phyloP scores from a whole-genome alignment of 2,888 invertebrate species.

The Sarcophaga rosellei region DNA sequence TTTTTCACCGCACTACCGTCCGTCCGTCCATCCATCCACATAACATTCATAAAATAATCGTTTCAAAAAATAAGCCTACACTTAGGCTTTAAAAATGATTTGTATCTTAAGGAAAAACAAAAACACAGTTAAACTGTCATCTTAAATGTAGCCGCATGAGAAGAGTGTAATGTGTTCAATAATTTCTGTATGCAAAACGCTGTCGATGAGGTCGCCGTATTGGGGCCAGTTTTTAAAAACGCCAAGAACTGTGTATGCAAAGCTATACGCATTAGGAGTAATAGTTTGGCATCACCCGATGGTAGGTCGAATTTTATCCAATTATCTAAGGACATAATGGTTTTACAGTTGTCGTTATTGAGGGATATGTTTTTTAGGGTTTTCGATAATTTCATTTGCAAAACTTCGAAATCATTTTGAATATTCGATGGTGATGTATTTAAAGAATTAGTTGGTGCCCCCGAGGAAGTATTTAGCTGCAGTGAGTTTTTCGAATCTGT shows the following conservation, averaged over 20 bases:
- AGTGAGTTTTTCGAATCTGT: constrained; percentile 45
- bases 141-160: constrained; percentile 50
- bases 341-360: constrained; percentile 59
- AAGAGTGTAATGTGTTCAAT: constrained; percentile 65
- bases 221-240: constrained; percentile 71
- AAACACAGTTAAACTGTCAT: constrained; percentile 61
- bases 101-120: constrained; percentile 21
- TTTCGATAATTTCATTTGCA: constrained; percentile 53
- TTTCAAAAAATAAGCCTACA: constrained; percentile 50
- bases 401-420: constrained; percentile 51
- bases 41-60: not conserved
- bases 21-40: not conserved
- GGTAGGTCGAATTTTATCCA: constrained; percentile 89
- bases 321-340: constrained; percentile 85
- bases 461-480: constrained; percentile 24
- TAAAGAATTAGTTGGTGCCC: constrained; percentile 2
- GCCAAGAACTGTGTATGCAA: constrained; percentile 71
- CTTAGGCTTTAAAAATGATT: constrained; percentile 48
- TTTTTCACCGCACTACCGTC: constrained; percentile 12
- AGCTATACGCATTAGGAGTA: constrained; percentile 70
- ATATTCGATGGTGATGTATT: constrained; percentile 14
- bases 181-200: constrained; percentile 70
- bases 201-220: constrained; percentile 66
- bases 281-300: constrained; percentile 82
- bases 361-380: constrained; percentile 65